A percentile compares a stretch with the other conserved stretches of the same genome.
phyloP scores from a whole-genome alignment of 2,888 invertebrate genomes.

The Caenorhabditis plicata region DNA sequence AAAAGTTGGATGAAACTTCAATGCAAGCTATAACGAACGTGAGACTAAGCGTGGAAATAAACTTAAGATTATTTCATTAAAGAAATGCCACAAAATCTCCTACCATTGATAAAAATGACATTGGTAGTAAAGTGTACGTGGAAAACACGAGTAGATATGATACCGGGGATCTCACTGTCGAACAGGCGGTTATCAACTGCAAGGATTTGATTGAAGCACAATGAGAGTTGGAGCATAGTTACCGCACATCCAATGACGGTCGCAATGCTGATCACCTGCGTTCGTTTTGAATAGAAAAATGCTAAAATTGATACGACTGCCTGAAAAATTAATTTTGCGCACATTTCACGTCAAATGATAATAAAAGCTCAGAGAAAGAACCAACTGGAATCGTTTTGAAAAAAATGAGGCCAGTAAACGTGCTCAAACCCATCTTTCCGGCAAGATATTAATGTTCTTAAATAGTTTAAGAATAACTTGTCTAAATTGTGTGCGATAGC shows the following conservation, averaged over 20 bases:
- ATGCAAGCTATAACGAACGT: slow-evolving; percentile 19
- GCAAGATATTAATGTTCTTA: no score
- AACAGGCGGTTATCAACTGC: slow-evolving; percentile 40
- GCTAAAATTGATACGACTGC: slow-evolving; percentile 17
- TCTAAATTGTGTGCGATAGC: no score
- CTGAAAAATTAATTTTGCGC: no score
- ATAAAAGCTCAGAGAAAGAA: no score
- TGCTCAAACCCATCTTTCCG: no score
- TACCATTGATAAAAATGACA: slow-evolving; percentile 56
- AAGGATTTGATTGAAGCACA: slow-evolving; percentile 2
- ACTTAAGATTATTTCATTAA: slow-evolving; percentile 6
- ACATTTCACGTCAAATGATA: no score
- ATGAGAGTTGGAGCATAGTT: slow-evolving; percentile 2
- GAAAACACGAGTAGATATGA: slow-evolving; percentile 54
- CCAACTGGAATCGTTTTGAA: no score
- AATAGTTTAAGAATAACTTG: no score
- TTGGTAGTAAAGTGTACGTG: slow-evolving; percentile 57
- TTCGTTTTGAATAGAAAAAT: slow-evolving; percentile 32
- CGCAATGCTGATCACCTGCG: slow-evolving; percentile 33
- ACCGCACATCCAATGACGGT: slow-evolving; percentile 34
- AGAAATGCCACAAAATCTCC: background rate
- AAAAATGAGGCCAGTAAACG: no score
- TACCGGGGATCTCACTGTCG: slow-evolving; percentile 40
- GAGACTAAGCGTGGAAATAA: slow-evolving; percentile 13
- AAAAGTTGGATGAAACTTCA: slow-evolving; percentile 8